Evolutionary conservation across 2,888 invertebrate genomes (phyloP), one percentile per base, ranked within the genome.

Genomic region (Mayetiola destructor): DNA sequence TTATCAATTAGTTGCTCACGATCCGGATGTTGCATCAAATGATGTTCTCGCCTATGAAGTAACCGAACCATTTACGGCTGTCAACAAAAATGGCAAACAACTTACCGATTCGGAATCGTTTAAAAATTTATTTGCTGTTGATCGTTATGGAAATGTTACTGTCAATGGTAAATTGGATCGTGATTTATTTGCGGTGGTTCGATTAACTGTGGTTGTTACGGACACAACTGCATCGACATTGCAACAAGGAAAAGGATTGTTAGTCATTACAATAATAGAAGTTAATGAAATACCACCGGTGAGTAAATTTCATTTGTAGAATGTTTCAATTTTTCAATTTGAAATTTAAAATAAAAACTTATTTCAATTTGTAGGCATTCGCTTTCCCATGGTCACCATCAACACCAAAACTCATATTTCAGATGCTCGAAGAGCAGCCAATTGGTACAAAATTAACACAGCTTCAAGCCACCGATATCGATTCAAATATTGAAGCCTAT

Each of bases 341-440:
- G 57, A 37, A 42, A 40, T 55, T 29, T 36, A 39, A 56, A 18
- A 36, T 48, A 53, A 58, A 40, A 59, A 59, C 56, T 56, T 59
- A 32, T 60, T 4, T 53, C 16, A 23, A 59, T 60, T 62, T 62
- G 55, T 63, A 80, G 86, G 77, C 80, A 62, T 88, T 89, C 65
- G 72, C 77, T 59, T 75, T 76, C n/a, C 85, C 86, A 0, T 86
- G 87, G 86, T 82, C 80, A 0, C 69, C 71, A 14, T 78, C 80
- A 48, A 75, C 79, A 62, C 84, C 85, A 0, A 69, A 75, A 53
- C 81, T 84, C 61, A 74, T 75, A 55, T 70, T 84, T 57, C 80
- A 82, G 67, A 76, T 90, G 63, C 77, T 82, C 56, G 92, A 93
- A 68, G 92, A 91, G 65, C 85, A 88, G 66, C 88, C 90, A 0